Evolutionary conservation across 2,113 vertebrate species (phyloP), one percentile per base, ranked within the genome.

Genomic region (Donacobius atricapilla): DNA sequence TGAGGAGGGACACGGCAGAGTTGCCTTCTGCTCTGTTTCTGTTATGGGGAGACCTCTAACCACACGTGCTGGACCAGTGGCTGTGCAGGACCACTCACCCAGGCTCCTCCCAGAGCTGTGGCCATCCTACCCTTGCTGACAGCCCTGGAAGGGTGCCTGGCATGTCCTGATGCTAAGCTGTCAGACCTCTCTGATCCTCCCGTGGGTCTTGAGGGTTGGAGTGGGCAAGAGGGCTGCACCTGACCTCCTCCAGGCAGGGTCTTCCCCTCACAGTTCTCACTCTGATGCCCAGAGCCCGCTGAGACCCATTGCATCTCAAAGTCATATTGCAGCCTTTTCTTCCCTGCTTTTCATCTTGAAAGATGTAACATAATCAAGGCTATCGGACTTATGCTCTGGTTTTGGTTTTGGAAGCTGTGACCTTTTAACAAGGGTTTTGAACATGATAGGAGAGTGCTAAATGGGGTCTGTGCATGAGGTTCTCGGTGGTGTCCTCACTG

Each of bases 11-110:
- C 33, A 28, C 1, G 0, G 53, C 31, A 79, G 40, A 87, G 65
- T 79, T 14, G 0, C n/a, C 51, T 94, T 71, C 19, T 84, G 48
- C 82, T 88, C 64, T 5, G 1, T 77, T 83, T 91, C 63, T 70
- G n/a, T 86, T 33, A 48, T 35, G 53, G 3, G 0, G 9, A 78
- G 24, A 71, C 25, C 25, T 91, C 60, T 73, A 14, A 47, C 24
- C 3, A 2, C 1, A 1, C 0, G 0, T 87, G 58, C 28, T 47
- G 50, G 35, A 40, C 24, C 2, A 2, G 69, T 48, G 87, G 69
- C 73, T 81, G 31, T 66, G 64, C 82, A 83, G 72, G 54, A 44
- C 15, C 23, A 21, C 11, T 20, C 2, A 2, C 11, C 18, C 9
- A 60, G 30, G 44, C 66, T 76, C 33, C 53, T 83, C 27, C 63